Evolutionary conservation across 2,888 invertebrate species (phyloP), one percentile per base, ranked within the genome.

Genomic region (Drosophila flavopinicola): DNA sequence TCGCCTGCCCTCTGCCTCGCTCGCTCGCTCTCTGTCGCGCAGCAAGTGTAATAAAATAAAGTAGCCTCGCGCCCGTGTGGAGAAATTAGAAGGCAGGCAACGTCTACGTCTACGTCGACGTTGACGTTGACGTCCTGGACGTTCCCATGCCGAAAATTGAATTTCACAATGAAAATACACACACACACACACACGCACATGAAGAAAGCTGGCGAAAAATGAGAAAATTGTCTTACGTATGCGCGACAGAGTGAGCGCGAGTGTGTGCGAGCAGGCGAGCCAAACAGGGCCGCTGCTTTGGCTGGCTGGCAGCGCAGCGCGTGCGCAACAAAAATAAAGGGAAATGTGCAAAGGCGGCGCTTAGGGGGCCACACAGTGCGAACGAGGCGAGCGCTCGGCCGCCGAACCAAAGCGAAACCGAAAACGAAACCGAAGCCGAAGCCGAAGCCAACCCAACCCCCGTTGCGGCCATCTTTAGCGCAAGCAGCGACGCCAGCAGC

Each of bases 21-120:
- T 60, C 5, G 29, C 27, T 20, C 47, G 42, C 67, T 27, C 54
- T 65, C 52, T 60, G 20, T 30, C 73, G 72, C 23, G 61, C 77
- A 87, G 82, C 75, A 78, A 80, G 77, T 82, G 83, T 89, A 89
- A 89, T 89, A 89, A 89, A 89, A 89, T 89, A 89, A 89, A 89
- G 88, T 88, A 87, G 78, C 74, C 72, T 74, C 49, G 83, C n/a
- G n/a, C n/a, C 70, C 74, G 64, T 84, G 79, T 66, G 66, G 78
- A 66, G 73, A 77, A 75, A 77, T 75, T 77, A 77, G 73, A 72
- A 77, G 77, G 58, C 73, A 67, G 47, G 20, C 42, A 42, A 29
- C 44, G 45, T 41, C 33, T 51, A 37, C 44, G 45, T 49, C 30
- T 11, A 41, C 35, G 47, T 39, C 30, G 7, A 30, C 38, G 42